These are phyloP conservation scores for Melanotus villosus DNA, from an alignment of 2,888 invertebrate genomes.

Conservation along the genomic window DNA sequence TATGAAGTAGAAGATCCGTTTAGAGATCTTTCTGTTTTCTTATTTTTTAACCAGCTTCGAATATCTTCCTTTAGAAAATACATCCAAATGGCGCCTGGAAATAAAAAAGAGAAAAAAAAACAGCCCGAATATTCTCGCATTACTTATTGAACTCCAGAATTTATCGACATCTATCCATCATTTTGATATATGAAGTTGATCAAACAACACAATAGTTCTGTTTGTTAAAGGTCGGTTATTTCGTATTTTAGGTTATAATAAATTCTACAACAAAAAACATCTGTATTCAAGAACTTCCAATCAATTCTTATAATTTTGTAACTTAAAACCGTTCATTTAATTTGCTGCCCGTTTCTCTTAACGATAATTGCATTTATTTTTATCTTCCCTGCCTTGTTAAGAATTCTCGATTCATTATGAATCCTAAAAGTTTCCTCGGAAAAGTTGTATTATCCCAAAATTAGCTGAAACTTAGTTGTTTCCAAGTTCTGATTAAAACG, in stretches of 20 bases:
- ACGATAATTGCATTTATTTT: constrained; percentile 3
- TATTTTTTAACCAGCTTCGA: not conserved
- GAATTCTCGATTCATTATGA: not conserved
- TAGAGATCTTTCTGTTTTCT: not conserved
- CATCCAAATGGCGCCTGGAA: not conserved
- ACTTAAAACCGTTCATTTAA: not conserved
- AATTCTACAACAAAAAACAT: not conserved
- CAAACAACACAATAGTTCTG: constrained; percentile 2
- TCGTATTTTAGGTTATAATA: not conserved
- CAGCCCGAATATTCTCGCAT: constrained; percentile 6
- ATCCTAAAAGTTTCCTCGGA: not conserved
- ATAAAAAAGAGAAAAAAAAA: constrained; percentile 2
- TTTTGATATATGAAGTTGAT: constrained; percentile 10
- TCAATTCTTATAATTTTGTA: not conserved
- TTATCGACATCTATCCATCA: constrained; percentile 8
- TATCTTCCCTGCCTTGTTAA: not conserved
- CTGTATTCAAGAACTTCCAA: too few species aligned
- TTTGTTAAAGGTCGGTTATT: not conserved
- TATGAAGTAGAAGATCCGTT: not conserved
- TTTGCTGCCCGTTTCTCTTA: not conserved
- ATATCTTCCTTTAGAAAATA: not conserved
- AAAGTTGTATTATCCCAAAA: constrained; percentile 4
- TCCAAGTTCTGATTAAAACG: not conserved
- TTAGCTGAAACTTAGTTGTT: not conserved
- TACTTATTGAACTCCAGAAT: constrained; percentile 9